Base-by-base conservation (phyloP, 1,140 invertebrate species). In the Aphaenogaster ashmeadi region DNA sequence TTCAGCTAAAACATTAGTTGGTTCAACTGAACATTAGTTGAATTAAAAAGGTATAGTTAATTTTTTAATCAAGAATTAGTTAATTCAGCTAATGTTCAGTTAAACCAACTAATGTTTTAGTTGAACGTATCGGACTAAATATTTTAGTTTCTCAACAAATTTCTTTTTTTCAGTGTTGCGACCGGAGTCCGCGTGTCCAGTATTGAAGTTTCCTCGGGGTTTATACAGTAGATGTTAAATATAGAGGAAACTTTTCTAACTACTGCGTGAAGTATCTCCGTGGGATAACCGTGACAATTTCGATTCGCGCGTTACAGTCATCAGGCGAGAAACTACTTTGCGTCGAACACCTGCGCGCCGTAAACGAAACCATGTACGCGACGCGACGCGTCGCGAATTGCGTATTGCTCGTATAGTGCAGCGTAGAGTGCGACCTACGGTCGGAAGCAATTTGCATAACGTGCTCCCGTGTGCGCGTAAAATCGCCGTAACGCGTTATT, bases 361-460 rank as follows among this genome's bases (percentile, higher is more conserved):
- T 81, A 71, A 81, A 69, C 8, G 64, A 54, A 54, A 83, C 52
- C 27, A 33, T 3, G 21, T 21, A 21, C 2, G 47, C 15, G 52
- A 56, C 27, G 27, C n/a, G 36, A 3, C 18, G 38, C 18, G 47
- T 41, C n/a, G 50, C 62, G 47, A 79, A 79, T 62, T 27, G 47
- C 56, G 52, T 69, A 15, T 58, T n/a, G 27, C 38, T 2, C 27
- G n/a, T 7, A 18, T 9, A 44, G n/a, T 27, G 36, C 36, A 15
- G 36, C n/a, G 36, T 44, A 13, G 8, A 41, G 41, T 15, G 52
- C 18, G 52, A 44, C 41, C 54, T 36, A 27, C 27, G 7, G 27
- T 74, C 44, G 80, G 69, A 47, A 60, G 41, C 56, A 84, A 84
- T 84, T 84, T 84, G 69, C 80, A 84, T 84, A 74, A 84, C 44